Conservation (phyloP, 2,797 vertebrate genomes). For the Scolopax rusticola region DNA sequence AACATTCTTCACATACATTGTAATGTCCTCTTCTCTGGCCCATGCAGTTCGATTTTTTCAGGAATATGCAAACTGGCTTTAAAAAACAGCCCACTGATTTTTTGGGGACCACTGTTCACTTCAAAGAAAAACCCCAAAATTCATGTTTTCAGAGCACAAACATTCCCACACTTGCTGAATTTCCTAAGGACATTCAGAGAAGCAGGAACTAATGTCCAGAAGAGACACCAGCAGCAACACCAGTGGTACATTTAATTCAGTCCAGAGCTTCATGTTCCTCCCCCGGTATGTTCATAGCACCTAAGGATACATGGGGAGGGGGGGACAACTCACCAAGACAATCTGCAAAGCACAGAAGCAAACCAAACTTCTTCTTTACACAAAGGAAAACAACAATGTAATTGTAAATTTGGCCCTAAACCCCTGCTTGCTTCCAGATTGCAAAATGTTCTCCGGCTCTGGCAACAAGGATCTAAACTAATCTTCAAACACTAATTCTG, state of each 20-base stretch:
- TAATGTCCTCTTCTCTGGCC: not conserved
- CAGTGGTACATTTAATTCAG: not conserved
- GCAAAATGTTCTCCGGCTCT: not conserved
- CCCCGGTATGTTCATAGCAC: rapidly evolving
- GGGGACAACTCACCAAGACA: not conserved
- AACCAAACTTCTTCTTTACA: not conserved
- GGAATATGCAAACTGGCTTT: not conserved
- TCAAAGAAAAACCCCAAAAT: not conserved
- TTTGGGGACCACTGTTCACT: not conserved
- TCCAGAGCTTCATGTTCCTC: not conserved
- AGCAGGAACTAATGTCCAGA: not conserved
- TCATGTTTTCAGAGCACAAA: not conserved
- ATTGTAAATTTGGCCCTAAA: not conserved
- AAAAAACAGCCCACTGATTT: not conserved
- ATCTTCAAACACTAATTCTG: not conserved
- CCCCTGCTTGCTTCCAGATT: not conserved
- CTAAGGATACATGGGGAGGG: not conserved
- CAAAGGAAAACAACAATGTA: not conserved
- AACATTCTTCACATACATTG: not conserved
- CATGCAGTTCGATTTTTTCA: not conserved
- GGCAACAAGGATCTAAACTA: not conserved
- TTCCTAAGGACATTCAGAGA: not conserved
- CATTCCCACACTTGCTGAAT: not conserved
- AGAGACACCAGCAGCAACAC: not conserved
- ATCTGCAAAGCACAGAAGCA: not conserved